Evolutionary conservation across 2,888 invertebrate species (phyloP).

Genomic region (Pyrrhia umbra): DNA sequence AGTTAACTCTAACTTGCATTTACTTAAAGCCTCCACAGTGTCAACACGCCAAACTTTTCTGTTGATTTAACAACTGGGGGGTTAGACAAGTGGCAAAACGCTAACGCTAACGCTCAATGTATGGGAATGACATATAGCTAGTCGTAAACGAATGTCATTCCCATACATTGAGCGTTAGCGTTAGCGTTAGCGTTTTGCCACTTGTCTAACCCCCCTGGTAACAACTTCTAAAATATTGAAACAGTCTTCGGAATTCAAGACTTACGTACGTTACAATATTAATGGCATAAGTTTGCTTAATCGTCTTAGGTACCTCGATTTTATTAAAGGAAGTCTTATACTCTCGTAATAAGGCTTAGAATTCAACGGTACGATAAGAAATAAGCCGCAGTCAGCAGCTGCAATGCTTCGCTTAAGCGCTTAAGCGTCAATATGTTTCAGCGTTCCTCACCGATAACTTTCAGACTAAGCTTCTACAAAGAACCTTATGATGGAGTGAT

Average conservation of each 20-base stretch:
- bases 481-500: constrained; percentile 33
- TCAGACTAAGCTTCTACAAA: constrained; percentile 27
- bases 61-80: constrained; percentile 36
- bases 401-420: constrained; percentile 54
- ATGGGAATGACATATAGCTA: too few relatives aligned
- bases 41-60: constrained; percentile 26
- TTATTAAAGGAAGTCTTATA: constrained; percentile 23
- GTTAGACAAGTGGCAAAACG: too few relatives aligned
- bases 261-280: constrained; percentile 45
- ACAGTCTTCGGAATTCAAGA: constrained; percentile 19
- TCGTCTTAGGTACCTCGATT: constrained; percentile 26
- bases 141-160: too few relatives aligned
- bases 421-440: constrained; percentile 55
- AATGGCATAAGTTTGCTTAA: constrained; percentile 48
- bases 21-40: not conserved
- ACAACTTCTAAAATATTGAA: constrained; percentile 44
- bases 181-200: too few relatives aligned
- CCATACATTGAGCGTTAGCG: too few relatives aligned
- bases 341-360: constrained; percentile 29
- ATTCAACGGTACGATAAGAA: constrained; percentile 17
- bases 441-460: constrained; percentile 38
- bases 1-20: not conserved
- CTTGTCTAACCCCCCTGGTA: too few relatives aligned
- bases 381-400: constrained; percentile 48
- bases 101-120: too few relatives aligned